Evolutionary conservation across 2,888 invertebrate genomes (phyloP).

Genomic region (Molorchus minor): DNA sequence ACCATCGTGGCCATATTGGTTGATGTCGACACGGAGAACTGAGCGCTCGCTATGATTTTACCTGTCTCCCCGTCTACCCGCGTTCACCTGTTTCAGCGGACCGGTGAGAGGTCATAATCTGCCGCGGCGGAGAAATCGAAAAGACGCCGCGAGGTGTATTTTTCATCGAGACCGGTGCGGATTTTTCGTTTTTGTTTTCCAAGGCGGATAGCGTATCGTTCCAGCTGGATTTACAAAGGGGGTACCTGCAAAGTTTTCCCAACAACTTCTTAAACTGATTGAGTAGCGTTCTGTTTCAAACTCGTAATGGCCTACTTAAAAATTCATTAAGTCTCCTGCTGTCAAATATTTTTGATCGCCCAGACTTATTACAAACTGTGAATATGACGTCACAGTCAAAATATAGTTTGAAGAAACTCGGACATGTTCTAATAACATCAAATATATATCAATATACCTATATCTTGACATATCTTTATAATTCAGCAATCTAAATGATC

Average conservation of each 20-base stretch:
- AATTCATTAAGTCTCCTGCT: too few relatives aligned
- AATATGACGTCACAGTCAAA: background rate
- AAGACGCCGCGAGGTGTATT: slow-evolving; percentile 1
- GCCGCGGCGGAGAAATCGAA: slow-evolving; percentile 35
- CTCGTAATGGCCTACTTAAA: too few relatives aligned
- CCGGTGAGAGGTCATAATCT: slow-evolving; percentile 43
- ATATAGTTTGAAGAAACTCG: background rate
- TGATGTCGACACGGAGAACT: slow-evolving; percentile 41
- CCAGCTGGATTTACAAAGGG: too few relatives aligned
- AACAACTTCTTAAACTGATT: too few relatives aligned
- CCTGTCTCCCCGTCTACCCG: slow-evolving; percentile 45
- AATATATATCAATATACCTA: background rate
- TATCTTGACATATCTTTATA: background rate
- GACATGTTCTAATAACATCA: background rate
- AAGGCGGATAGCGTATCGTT: too few relatives aligned
- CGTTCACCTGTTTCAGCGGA: slow-evolving; percentile 51
- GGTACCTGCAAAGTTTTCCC: too few relatives aligned
- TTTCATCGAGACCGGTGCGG: too few relatives aligned
- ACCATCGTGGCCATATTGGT: slow-evolving; percentile 48
- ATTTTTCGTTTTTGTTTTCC: too few relatives aligned
- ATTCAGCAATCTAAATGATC: background rate
- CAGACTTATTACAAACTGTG: too few relatives aligned
- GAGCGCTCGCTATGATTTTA: slow-evolving; percentile 26
- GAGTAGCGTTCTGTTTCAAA: too few relatives aligned
- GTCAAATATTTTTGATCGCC: too few relatives aligned